Evolutionary conservation across 2,797 vertebrate species (phyloP).

Genomic region (Silurus aristotelis): DNA sequence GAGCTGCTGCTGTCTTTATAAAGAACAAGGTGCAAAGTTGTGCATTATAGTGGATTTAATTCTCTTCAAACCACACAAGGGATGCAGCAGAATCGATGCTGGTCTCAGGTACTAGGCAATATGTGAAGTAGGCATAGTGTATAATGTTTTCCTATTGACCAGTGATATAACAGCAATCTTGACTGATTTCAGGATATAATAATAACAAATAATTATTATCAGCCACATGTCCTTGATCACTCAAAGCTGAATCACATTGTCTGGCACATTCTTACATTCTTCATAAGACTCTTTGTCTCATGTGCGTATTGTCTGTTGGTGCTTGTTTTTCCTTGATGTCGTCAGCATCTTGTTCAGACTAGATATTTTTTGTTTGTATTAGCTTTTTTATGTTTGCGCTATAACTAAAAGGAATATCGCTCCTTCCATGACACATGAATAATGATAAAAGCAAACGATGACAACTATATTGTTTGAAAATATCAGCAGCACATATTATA

Average conservation of each 20-base stretch:
- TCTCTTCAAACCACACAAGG: not conserved
- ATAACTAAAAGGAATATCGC: too few relatives aligned
- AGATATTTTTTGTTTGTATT: too few relatives aligned
- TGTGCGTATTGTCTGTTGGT: too few relatives aligned
- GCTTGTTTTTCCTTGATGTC: too few relatives aligned
- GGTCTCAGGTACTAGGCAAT: not conserved
- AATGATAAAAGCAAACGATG: not conserved
- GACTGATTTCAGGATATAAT: not conserved
- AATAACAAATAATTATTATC: too few relatives aligned
- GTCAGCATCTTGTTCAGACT: too few relatives aligned
- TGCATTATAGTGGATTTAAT: not conserved
- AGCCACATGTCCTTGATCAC: too few relatives aligned
- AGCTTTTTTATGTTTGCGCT: too few relatives aligned
- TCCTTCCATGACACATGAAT: too few relatives aligned
- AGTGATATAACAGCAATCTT: not conserved
- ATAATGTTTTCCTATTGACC: not conserved
- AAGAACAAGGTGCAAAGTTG: not conserved
- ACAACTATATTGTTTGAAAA: not conserved
- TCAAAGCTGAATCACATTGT: too few relatives aligned
- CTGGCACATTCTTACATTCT: too few relatives aligned
- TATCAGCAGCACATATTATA: not conserved
- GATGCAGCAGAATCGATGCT: not conserved
- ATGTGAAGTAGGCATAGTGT: not conserved
- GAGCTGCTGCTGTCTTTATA: slow-evolving; percentile 1
- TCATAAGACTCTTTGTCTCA: too few relatives aligned